Evolutionary conservation across 1,140 invertebrate species (phyloP).

Genomic region (Bradysia coprophila): DNA sequence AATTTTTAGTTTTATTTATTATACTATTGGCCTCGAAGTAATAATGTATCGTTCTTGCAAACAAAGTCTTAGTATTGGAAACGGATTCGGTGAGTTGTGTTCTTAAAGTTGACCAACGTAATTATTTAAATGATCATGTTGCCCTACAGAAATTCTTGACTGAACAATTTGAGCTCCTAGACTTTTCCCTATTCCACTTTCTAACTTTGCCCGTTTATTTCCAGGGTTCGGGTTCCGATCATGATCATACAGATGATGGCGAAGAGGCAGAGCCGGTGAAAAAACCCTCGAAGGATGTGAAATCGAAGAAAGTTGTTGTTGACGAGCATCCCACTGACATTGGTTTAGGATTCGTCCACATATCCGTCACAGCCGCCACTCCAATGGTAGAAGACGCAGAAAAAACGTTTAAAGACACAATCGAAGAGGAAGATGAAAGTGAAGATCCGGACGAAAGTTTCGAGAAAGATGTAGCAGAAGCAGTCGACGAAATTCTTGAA

Average conservation of each 20-base stretch:
- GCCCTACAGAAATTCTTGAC: too few relatives aligned
- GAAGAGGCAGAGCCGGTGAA: too few relatives aligned
- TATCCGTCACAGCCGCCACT: conserved; percentile 74
- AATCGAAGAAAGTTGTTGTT: background rate
- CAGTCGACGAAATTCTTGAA: conserved; percentile 21
- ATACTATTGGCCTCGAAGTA: too few relatives aligned
- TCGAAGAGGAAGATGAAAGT: conserved; percentile 4
- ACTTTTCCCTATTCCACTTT: too few relatives aligned
- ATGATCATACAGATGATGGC: too few relatives aligned
- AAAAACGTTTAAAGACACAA: background rate
- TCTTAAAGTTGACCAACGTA: too few relatives aligned
- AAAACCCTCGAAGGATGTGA: too few relatives aligned
- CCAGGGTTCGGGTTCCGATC: too few relatives aligned
- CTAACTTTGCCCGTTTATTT: too few relatives aligned
- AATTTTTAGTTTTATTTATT: background rate
- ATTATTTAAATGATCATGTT: too few relatives aligned
- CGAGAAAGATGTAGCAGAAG: conserved; percentile 14
- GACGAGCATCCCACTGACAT: conserved; percentile 5
- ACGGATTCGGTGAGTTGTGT: background rate
- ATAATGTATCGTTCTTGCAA: too few relatives aligned
- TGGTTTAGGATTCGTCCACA: conserved; percentile 60
- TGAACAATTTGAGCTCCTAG: too few relatives aligned
- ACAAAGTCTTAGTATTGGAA: background rate
- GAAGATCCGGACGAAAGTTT: conserved; percentile 14
- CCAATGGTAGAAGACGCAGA: conserved; percentile 36